A percentile compares a stretch with the other conserved stretches of the same genome.
Evolutionary conservation across 2,797 vertebrate species (phyloP).

Genomic region (Poecilia gillii): DNA sequence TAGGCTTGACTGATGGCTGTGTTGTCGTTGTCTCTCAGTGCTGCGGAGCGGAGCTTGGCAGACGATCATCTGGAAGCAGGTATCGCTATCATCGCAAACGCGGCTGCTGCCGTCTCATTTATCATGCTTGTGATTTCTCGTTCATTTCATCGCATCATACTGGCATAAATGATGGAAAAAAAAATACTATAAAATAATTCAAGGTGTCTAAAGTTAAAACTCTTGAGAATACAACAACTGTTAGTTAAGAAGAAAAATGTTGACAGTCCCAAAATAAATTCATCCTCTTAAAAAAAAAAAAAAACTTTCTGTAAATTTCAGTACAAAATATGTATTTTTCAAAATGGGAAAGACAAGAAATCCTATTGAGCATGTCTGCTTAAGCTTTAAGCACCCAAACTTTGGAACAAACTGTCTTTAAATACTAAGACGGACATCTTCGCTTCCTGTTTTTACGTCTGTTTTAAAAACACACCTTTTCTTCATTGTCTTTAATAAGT

Average conservation of each 20-base stretch:
- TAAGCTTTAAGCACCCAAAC: too few relatives aligned
- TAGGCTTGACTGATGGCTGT: conserved; percentile 71
- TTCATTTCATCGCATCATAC: neutral
- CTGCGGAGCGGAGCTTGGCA: conserved; percentile 94
- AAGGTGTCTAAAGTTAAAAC: neutral
- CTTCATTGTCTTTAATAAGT: too few relatives aligned
- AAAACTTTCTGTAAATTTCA: neutral
- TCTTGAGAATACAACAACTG: neutral
- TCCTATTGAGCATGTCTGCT: neutral
- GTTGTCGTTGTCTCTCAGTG: conserved; percentile 86
- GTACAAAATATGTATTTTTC: neutral
- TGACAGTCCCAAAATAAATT: neutral
- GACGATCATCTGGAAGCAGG: conserved; percentile 98
- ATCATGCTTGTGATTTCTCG: conserved; percentile 21
- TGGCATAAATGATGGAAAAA: neutral
- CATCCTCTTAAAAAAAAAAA: neutral
- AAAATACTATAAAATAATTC: neutral
- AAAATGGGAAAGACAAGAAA: neutral
- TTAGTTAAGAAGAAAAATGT: neutral
- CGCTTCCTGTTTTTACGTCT: too few relatives aligned
- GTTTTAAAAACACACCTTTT: too few relatives aligned
- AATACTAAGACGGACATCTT: too few relatives aligned
- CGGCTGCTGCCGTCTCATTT: conserved; percentile 26
- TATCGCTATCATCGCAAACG: conserved; percentile 66
- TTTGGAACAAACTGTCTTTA: too few relatives aligned